Conservation (phyloP, 2,888 invertebrate genomes). For the Atherix ibis region DNA sequence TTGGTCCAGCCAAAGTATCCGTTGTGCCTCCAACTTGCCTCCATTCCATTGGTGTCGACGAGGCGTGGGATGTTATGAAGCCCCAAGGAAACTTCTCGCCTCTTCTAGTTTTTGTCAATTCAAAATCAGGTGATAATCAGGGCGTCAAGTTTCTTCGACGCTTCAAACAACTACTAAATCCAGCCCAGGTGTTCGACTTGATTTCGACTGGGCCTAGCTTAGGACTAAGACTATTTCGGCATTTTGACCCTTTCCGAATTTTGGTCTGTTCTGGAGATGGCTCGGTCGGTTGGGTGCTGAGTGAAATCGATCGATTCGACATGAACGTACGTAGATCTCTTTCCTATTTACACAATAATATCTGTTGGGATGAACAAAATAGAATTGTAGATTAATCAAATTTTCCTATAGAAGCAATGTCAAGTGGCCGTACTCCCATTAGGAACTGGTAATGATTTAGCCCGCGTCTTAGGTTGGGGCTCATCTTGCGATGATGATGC, state of each 20-base stretch:
- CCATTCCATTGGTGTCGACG: constrained; percentile 77
- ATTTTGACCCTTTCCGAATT: constrained; percentile 91
- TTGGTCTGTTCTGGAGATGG: constrained; percentile 96
- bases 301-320: constrained; percentile 86
- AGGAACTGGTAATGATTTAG: constrained; percentile 93
- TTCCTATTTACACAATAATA: no score
- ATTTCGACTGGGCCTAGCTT: constrained; percentile 76
- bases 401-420: constrained; percentile 55
- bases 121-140: constrained; percentile 95
- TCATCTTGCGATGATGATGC: constrained; percentile 91
- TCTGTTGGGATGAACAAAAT: no score
- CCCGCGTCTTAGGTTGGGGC: constrained; percentile 92
- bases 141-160: constrained; percentile 89
- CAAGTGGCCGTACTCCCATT: constrained; percentile 90
- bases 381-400: not conserved
- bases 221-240: constrained; percentile 73
- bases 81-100: constrained; percentile 46
- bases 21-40: constrained; percentile 89
- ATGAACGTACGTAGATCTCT: constrained; percentile 65
- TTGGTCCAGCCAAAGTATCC: constrained; percentile 79
- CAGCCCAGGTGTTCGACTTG: constrained; percentile 94
- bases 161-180: constrained; percentile 89
- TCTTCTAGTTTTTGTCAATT: constrained; percentile 92
- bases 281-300: constrained; percentile 94
- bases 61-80: constrained; percentile 79